Base-by-base conservation (phyloP, 2,888 invertebrate genomes). In the Ecliptopera silaceata region DNA sequence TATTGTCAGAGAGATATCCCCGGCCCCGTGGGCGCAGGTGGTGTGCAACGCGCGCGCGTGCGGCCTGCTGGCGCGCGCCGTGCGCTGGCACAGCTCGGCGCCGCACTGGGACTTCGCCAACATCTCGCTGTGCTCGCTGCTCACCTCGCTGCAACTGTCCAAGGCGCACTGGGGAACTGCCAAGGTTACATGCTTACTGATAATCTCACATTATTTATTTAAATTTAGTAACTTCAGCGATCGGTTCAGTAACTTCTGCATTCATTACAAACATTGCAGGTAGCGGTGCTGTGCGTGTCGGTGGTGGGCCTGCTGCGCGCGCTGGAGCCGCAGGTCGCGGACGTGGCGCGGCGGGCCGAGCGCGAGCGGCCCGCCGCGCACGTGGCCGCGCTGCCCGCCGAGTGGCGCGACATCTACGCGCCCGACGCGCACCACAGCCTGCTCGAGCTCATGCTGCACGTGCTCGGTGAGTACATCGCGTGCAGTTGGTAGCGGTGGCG, bases 381-480 rank as follows among this genome's bases (percentile, higher is more conserved):
- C 66, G 79, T 86, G 48, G 78, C 74, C 51, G 82, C 80, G 65
- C 92, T 94, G 45, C 74, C 91, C 20, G 89, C 92, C 49, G 97
- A 97, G 86, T 97, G 97, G 97, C 82, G 86, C 46, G 95, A 96
- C 79, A 92, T 97, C 51, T 96, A 97, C 85, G 92, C 93, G 57
- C 93, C 93, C 48, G 94, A 94, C 66, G 84, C 95, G 34, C 92
- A 92, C 71, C 70, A 71, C 46, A 88, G 89, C 61, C 69, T 95
- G 12, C 77, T 93, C 41, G 81, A 88, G 41, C 70, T 93, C 15
- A 13, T 70, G 0, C 8, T 65, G 12, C 49, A 61, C 3, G 61
- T 80, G n/a, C 67, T 87, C 4, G 69, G 86, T 85, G 31, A 68
- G 75, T 34, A 34, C 34, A 12, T 13, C 34, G n/a, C n/a, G 1